Evolutionary conservation across 2,797 vertebrate species (phyloP), one percentile per base, ranked within the genome.

Genomic region (Picus viridis): DNA sequence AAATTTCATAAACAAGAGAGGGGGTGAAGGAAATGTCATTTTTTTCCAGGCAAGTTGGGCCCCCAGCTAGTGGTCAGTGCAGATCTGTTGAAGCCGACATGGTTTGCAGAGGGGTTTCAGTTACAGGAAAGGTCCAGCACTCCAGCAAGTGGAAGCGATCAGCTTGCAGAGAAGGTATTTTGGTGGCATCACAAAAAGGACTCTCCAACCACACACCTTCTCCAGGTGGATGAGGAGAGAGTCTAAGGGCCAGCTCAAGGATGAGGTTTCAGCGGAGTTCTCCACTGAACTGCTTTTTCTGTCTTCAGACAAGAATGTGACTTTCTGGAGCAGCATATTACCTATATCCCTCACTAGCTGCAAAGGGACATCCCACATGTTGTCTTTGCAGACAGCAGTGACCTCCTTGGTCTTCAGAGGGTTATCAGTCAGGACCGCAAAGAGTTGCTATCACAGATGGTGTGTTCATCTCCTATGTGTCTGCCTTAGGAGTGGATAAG

Each of bases 381-480:
- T 34, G 18, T 47, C n/a, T 47, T 43, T 0, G 0, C 51, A 90
- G 59, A 18, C 51, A 86, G 43, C 36, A 67, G 39, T 0, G 0
- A 57, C 16, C 8, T 81, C 41, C n/a, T 68, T 0, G 0, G 51
- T 54, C 63, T 83, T 58, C 49, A 64, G 54, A 86, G 23, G 3
- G 6, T 18, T 86, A 83, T 83, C 1, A 0, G 10, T 63, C 63
- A 74, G 26, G 36, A 6, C 30, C 30, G 76, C 45, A 72, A 23
- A 74, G 43, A 67, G 30, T n/a, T 53, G 61, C 51, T 8, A 14
- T 30, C 26, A 8, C 0, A 1, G 58, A 29, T 73, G 13, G 8
- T 13, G 16, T 13, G 20, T 30, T 74, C 59, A 43, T 36, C 5
- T 53, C 20, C 24, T 43, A 3, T 34, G 75, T 72, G 19, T 61